Conservation (phyloP, 2,113 vertebrate genomes). For the Pyrgilauda ruficollis region DNA sequence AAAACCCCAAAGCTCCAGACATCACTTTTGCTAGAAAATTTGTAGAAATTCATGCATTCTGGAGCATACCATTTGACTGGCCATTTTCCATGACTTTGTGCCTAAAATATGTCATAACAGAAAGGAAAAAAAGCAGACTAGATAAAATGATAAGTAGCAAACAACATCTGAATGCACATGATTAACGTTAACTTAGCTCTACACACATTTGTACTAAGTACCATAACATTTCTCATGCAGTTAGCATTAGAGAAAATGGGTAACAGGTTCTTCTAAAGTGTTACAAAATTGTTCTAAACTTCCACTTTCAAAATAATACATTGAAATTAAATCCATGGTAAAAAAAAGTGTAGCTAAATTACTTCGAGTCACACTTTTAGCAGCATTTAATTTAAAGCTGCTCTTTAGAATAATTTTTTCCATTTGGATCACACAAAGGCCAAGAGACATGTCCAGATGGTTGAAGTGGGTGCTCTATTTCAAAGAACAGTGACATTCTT, state of each 20-base stretch:
- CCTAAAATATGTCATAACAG: conserved; percentile 66
- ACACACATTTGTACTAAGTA: not conserved
- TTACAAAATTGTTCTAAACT: not conserved
- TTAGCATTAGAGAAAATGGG: not conserved
- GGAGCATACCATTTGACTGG: conserved; percentile 98
- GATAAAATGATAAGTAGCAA: not conserved
- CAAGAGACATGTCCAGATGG: not conserved
- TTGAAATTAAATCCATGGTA: not conserved
- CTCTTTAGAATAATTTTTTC: not conserved
- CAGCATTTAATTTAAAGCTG: not conserved
- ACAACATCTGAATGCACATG: not conserved
- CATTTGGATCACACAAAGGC: not conserved
- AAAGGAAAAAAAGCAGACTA: not conserved
- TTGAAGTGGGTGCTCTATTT: not conserved
- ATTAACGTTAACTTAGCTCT: not conserved
- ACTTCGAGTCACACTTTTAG: not conserved
- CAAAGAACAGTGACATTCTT: not conserved
- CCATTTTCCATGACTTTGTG: conserved; percentile 93
- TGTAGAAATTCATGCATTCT: conserved; percentile 93
- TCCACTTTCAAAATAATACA: not conserved
- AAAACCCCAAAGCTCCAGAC: conserved; percentile 98
- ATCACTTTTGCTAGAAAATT: conserved; percentile 95
- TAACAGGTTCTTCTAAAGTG: not conserved
- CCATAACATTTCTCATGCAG: not conserved
- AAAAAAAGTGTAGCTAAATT: not conserved